A percentile compares a stretch with the other conserved stretches of the same genome.
These are phyloP conservation scores for Polydesmus complanatus DNA, from an alignment of 2,888 invertebrate genomes.

Conservation along the genomic window DNA sequence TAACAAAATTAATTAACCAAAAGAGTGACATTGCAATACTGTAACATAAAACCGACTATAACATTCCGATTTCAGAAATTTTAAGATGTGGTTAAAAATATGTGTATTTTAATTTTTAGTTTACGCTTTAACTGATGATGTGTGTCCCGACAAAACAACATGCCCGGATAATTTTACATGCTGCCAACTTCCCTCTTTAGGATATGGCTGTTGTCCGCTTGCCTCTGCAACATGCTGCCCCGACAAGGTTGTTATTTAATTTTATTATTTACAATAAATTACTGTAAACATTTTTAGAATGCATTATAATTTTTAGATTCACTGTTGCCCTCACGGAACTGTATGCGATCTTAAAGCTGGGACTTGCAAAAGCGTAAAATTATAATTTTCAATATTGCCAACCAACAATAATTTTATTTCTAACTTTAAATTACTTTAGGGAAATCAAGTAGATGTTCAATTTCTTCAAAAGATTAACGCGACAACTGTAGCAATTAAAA, in stretches of 20 bases:
- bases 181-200: background rate
- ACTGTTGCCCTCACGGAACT: background rate
- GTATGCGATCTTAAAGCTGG: background rate
- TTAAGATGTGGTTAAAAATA: too few relatives aligned
- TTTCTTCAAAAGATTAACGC: background rate
- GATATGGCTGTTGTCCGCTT: background rate
- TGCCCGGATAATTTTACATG: background rate
- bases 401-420: background rate
- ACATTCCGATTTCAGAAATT: too few relatives aligned
- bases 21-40: too few relatives aligned
- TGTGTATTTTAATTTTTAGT: too few relatives aligned
- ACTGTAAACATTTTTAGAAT: too few relatives aligned
- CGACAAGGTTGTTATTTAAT: too few relatives aligned
- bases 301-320: too few relatives aligned
- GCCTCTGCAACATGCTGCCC: background rate
- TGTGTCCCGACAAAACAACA: background rate
- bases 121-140: too few relatives aligned
- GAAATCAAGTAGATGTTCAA: background rate
- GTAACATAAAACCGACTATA: too few relatives aligned
- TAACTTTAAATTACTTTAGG: background rate
- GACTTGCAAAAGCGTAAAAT: background rate
- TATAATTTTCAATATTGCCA: background rate
- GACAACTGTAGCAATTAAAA: too few relatives aligned
- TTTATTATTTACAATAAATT: too few relatives aligned
- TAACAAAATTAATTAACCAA: too few relatives aligned